These are phyloP conservation scores for Rhinatrema bivittatum DNA, from an alignment of 2,797 vertebrate species.

Conservation along the genomic window DNA sequence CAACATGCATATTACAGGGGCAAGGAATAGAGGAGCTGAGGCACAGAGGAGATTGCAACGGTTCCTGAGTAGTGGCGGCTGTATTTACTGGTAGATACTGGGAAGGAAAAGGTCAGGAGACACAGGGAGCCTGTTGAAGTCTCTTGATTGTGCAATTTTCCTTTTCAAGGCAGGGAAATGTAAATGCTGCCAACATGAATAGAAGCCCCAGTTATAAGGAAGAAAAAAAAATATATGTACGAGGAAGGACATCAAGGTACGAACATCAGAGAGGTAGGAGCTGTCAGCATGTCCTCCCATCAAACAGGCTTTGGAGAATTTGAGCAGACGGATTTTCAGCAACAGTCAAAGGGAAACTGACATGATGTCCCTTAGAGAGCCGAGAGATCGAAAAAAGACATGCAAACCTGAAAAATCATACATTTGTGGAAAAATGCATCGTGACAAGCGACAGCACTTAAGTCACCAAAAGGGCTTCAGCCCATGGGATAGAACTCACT, in stretches of 20 bases:
- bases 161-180: no score
- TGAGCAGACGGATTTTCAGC: constrained; percentile 43
- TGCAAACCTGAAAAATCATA: constrained; percentile 70
- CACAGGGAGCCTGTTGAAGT: no score
- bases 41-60: no score
- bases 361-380: constrained; percentile 42
- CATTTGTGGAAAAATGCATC: constrained; percentile 69
- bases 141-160: no score
- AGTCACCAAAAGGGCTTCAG: constrained; percentile 71
- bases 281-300: constrained; percentile 44
- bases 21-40: no score
- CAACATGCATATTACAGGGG: no score
- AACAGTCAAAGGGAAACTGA: constrained; percentile 47
- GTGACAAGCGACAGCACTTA: constrained; percentile 86
- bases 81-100: no score
- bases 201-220: constrained; percentile 10
- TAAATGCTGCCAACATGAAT: constrained; percentile 16
- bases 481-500: constrained; percentile 73
- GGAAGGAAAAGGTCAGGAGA: no score
- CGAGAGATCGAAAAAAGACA: constrained; percentile 44
- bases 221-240: neutral
- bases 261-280: constrained; percentile 32
- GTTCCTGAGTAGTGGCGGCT: no score
- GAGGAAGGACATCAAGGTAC: constrained; percentile 26
- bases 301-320: constrained; percentile 40